Percentiles rank a stretch among this genome's conserved stretches.
Evolutionary conservation across 2,113 vertebrate genomes (phyloP).

Genomic region (Notechis scutatus): DNA sequence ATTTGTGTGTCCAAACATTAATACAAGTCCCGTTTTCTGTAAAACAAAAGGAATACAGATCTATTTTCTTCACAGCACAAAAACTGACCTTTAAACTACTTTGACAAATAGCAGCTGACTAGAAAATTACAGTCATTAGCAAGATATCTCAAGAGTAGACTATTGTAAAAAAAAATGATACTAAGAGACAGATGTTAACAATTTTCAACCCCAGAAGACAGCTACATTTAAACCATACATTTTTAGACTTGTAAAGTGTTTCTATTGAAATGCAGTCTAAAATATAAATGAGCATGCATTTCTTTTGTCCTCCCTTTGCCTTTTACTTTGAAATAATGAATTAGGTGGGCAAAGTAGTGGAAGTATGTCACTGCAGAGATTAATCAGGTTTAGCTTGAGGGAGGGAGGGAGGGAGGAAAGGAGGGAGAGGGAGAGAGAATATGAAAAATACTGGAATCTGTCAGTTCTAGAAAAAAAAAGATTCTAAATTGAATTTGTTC

Average conservation of each 20-base stretch:
- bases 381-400: background rate
- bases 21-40: slow-evolving; percentile 41
- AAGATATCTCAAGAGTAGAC: slow-evolving; percentile 70
- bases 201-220: slow-evolving; percentile 70
- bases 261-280: slow-evolving; percentile 36
- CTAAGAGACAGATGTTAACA: slow-evolving; percentile 76
- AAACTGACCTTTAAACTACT: slow-evolving; percentile 78
- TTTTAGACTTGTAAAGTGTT: slow-evolving; percentile 55
- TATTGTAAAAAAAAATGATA: slow-evolving; percentile 69
- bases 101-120: slow-evolving; percentile 78
- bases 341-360: background rate
- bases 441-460: background rate
- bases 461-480: slow-evolving; percentile 21
- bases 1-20: slow-evolving; percentile 47
- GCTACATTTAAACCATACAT: slow-evolving; percentile 63
- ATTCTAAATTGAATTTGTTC: background rate
- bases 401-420: background rate
- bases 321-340: background rate
- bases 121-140: slow-evolving; percentile 78
- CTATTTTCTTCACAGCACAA: slow-evolving; percentile 53
- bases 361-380: slow-evolving; percentile 1
- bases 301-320: background rate
- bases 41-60: slow-evolving; percentile 42
- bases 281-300: background rate
- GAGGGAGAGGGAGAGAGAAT: background rate